These are phyloP conservation scores for Macrotis lagotis DNA, from an alignment of 2,113 vertebrate species.

Conservation along the genomic window DNA sequence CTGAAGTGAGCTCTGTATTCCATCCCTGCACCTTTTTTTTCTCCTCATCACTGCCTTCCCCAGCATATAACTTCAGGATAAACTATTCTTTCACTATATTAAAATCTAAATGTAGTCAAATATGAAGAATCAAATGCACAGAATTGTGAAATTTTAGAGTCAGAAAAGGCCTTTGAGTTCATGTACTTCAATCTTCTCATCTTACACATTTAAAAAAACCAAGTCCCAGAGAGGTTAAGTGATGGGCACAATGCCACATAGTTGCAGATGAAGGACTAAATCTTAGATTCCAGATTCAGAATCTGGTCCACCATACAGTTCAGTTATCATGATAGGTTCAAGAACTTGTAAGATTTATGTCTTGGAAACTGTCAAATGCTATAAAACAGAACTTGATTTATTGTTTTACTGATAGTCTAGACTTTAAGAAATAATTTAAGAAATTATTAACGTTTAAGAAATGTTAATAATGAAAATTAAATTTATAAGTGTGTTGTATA, in stretches of 20 bases:
- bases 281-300: neutral
- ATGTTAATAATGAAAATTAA: neutral
- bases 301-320: neutral
- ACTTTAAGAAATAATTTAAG: neutral
- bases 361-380: neutral
- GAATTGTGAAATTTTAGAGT: slow-evolving; percentile 17
- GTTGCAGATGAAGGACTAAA: neutral
- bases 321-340: neutral
- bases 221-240: neutral
- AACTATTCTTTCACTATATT: slow-evolving; percentile 18
- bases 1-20: neutral
- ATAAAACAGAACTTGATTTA: neutral
- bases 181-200: neutral
- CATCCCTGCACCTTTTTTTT: neutral
- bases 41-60: neutral
- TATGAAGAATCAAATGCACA: neutral
- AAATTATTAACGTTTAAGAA: neutral
- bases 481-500: neutral
- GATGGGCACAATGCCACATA: neutral
- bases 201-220: neutral
- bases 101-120: neutral
- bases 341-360: neutral
- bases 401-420: neutral
- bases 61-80: neutral
- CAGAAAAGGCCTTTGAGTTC: neutral